phyloP scores from a whole-genome alignment of 2,888 invertebrate species.

The Plagiodera versicolora region DNA sequence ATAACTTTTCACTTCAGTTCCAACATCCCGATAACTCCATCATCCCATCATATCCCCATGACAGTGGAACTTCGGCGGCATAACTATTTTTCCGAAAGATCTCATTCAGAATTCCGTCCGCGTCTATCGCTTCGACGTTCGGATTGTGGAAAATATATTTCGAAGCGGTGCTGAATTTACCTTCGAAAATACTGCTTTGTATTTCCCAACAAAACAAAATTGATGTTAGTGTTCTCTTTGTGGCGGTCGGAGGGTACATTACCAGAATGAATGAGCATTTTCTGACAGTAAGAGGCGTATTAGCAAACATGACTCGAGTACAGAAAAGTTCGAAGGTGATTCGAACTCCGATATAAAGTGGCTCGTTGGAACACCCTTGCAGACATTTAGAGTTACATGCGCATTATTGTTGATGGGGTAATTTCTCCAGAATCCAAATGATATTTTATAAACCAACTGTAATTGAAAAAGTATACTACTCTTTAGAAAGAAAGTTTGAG shows the following conservation, averaged over 20 bases:
- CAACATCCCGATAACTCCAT: slow-evolving; percentile 9
- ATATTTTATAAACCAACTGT: too few species aligned
- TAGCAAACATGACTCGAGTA: slow-evolving; percentile 28
- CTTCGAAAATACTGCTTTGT: slow-evolving; percentile 44
- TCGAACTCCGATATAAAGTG: neutral
- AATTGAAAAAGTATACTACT: too few species aligned
- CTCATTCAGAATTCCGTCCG: slow-evolving; percentile 9
- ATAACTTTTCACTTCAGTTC: slow-evolving; percentile 7
- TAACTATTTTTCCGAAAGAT: neutral
- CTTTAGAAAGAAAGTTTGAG: too few species aligned
- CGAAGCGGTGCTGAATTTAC: slow-evolving; percentile 46
- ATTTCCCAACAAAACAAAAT: slow-evolving; percentile 34
- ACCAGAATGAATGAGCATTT: slow-evolving; percentile 28
- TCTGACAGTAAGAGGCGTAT: slow-evolving; percentile 25
- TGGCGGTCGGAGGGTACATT: slow-evolving; percentile 25
- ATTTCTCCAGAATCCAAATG: neutral
- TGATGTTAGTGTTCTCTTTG: slow-evolving; percentile 35
- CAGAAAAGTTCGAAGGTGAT: neutral
- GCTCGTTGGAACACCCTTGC: neutral
- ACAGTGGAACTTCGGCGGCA: slow-evolving; percentile 1
- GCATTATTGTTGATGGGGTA: neutral
- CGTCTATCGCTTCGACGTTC: slow-evolving; percentile 28
- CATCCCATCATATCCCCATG: slow-evolving; percentile 8
- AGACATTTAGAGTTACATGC: neutral
- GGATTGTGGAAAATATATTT: slow-evolving; percentile 45